Percentiles rank a stretch among this genome's conserved stretches.
Conservation (phyloP, 2,113 vertebrate species). For the Oreochromis niloticus region DNA sequence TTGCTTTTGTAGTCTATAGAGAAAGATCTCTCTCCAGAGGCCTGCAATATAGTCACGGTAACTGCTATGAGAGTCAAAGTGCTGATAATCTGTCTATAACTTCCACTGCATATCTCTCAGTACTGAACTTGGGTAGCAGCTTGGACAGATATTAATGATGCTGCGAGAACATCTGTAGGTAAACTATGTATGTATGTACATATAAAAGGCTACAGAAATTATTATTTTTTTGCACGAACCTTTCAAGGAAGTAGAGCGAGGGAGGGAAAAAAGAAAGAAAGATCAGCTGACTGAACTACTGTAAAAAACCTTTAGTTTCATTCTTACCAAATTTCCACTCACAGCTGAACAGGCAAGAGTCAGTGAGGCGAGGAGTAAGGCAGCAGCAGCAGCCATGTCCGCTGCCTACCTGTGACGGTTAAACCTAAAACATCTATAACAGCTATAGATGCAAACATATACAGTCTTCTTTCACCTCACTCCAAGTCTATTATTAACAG, state of each 20-base stretch:
- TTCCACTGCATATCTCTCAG: background rate
- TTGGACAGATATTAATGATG: background rate
- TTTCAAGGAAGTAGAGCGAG: background rate
- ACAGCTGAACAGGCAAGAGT: slow-evolving; percentile 13
- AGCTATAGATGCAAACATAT: background rate
- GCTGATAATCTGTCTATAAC: background rate
- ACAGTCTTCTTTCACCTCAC: background rate
- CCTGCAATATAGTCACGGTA: slow-evolving; percentile 28
- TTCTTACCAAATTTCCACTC: slow-evolving; percentile 55
- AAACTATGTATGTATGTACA: background rate
- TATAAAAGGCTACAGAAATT: background rate
- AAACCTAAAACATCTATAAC: background rate
- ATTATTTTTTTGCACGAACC: background rate
- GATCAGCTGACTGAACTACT: background rate
- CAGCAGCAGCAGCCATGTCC: slow-evolving; percentile 45
- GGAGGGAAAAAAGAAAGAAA: too few relatives aligned
- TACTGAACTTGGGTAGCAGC: background rate
- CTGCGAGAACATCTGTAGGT: background rate
- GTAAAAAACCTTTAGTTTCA: background rate
- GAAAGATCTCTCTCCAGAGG: slow-evolving; percentile 70
- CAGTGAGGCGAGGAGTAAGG: slow-evolving; percentile 19
- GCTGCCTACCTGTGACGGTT: background rate
- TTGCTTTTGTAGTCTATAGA: slow-evolving; percentile 78
- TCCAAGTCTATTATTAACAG: background rate
- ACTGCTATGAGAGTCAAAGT: background rate